Base-by-base conservation (phyloP, 2,888 invertebrate genomes). In the Scrobipalpa costella region DNA sequence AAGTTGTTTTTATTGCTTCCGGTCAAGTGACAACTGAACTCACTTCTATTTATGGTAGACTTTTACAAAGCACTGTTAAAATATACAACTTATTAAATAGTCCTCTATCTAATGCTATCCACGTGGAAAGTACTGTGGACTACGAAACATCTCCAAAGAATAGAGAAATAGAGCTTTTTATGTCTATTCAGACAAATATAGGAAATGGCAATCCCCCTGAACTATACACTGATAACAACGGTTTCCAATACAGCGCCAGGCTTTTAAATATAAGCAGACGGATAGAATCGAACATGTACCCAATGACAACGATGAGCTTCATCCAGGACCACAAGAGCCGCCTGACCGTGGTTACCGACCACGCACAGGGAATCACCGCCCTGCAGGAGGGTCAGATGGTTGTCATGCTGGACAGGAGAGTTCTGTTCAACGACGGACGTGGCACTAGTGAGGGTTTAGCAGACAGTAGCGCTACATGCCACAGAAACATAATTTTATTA, bases 241-340 rank as follows among this genome's bases (percentile, higher is more conserved):
- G 98, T 6, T 98, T 98, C 79, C 96, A 97, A 80, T 96, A 96
- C 89, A 95, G 96, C 63, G 93, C 94, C 72, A 92, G 96, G 33
- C 88, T 94, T 7, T 95, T 96, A 78, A 95, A 97, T 47, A 94
- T 95, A 64, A 93, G 94, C 64, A 95, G 96, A 69, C 95, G 95
- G 0, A 93, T 97, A 59, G 98, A 99, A 84, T 98, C 98, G 0
- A 99, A 99, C 83, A 96, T 98, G 81, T 99, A 97, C 81, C 99
- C 99, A 0, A 96, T 98, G 71, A 98, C 99, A 0, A 95, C 95
- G 9, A 95, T 96, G 92, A 95, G 96, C 1, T 98, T 94, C 79
- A 94, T 98, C 68, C 95, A 98, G 83, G 98, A 98, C 75, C 84
- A 86, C 1, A 91, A 83, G 68, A 86, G 92, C 64, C 86, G 98